These are phyloP conservation scores for Phaethornis superciliosus DNA, from an alignment of 2,113 vertebrate species.

Conservation along the genomic window DNA sequence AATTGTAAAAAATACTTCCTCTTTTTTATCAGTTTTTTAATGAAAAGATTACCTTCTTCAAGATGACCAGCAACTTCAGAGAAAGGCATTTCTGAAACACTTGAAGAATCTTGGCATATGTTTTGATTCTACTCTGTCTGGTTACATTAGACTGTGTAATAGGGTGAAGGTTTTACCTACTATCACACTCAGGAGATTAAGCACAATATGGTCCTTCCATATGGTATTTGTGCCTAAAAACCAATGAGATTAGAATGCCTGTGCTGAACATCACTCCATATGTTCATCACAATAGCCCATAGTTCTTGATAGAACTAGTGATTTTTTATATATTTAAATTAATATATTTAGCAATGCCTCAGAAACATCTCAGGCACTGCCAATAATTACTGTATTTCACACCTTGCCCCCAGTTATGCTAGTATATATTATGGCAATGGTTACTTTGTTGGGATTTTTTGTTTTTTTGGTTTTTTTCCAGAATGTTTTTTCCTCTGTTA, in stretches of 20 bases:
- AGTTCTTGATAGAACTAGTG: conserved; percentile 6
- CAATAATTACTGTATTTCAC: not conserved
- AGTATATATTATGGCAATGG: not conserved
- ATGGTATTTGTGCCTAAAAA: conserved; percentile 67
- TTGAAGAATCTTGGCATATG: conserved; percentile 69
- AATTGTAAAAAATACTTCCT: not conserved
- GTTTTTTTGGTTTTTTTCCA: not conserved
- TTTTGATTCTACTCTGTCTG: conserved; percentile 70
- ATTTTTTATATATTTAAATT: conserved; percentile 37
- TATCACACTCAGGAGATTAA: conserved; percentile 70
- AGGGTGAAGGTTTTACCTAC: conserved; percentile 70
- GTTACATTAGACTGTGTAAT: conserved; percentile 68
- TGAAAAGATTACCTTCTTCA: not conserved
- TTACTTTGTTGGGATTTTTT: not conserved
- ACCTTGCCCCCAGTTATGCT: not conserved
- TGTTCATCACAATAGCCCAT: conserved; percentile 21
- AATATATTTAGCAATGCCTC: conserved; percentile 24
- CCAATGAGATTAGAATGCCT: conserved; percentile 61
- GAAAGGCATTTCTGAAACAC: conserved; percentile 45
- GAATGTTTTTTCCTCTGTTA: not conserved
- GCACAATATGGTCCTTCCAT: conserved; percentile 71
- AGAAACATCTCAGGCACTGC: not conserved
- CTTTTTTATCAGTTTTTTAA: not conserved
- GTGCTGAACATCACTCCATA: conserved; percentile 56
- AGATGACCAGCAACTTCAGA: conserved; percentile 39